Base-by-base conservation (phyloP, 2,888 invertebrate genomes). In the Melipona beecheii region DNA sequence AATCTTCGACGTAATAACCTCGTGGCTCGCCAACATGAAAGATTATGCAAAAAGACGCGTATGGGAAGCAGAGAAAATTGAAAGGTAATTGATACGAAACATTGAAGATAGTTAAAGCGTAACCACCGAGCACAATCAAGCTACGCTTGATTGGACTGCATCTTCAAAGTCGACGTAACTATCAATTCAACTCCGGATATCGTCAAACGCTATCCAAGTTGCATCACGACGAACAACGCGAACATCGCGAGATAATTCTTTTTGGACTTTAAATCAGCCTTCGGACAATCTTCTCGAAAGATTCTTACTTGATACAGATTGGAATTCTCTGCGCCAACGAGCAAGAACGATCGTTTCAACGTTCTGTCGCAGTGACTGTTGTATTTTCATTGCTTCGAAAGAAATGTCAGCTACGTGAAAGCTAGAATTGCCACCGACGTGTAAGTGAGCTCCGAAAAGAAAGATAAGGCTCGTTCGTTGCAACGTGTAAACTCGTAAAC, bases 141-240 rank as follows among this genome's bases (percentile, higher is more conserved):
- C 78, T 75, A 60, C 52, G 62, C 76, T 70, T 76, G 78, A 79
- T 84, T 78, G 73, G 72, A 79, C 76, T 60, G 83, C 64, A 71
- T 84, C 66, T 19, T 77, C 70, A 54, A 76, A 76, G 69, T 65
- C 49, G 62, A 83, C 70, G 83, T 76, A 70, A 66, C 78, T 74
- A 83, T 83, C 78, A 83, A 83, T 84, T 70, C 83, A 71, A 21
- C 58, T 36, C 11, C 19, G 21, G 24, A 72, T 72, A 72, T 15
- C 43, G 60, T 72, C 49, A 27, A 72, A 60, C 15, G 27, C 21
- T 60, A 72, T 60, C 43, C 49, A 43, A 75, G 65, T 84, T 84
- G 71, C 64, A 49, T 75, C 64, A 60, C 15, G 49, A 27, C 19
- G 54, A 15, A n/a, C n/a, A n/a, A 31, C 31, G 31, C 31, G 3